A percentile compares a stretch with the other conserved stretches of the same genome.
phyloP scores from a whole-genome alignment of 2,888 invertebrate genomes.

The Cosmia pyralina region DNA sequence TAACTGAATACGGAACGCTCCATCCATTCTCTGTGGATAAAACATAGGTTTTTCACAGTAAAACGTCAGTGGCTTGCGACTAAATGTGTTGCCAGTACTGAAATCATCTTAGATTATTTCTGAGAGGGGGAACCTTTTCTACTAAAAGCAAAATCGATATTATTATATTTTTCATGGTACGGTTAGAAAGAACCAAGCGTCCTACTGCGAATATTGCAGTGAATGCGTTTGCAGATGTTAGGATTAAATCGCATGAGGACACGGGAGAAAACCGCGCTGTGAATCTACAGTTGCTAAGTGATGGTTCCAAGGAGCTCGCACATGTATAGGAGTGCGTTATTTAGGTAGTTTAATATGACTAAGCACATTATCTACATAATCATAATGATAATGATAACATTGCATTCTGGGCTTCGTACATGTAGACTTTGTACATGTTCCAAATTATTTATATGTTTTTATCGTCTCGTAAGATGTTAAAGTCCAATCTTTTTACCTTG shows the following conservation, averaged over 20 bases:
- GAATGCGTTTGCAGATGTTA: not conserved
- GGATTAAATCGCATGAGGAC: not conserved
- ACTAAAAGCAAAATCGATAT: not conserved
- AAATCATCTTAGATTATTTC: not conserved
- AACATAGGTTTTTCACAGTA: too few relatives aligned
- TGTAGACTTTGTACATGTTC: conserved; percentile 7
- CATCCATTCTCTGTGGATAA: too few relatives aligned
- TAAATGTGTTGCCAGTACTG: conserved; percentile 9
- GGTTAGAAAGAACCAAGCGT: not conserved
- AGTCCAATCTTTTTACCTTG: conserved; percentile 17
- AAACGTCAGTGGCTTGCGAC: not conserved
- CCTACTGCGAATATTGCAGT: not conserved
- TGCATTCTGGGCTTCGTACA: conserved; percentile 17
- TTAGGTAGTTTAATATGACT: not conserved
- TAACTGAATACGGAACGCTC: too few relatives aligned
- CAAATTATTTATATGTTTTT: conserved; percentile 12
- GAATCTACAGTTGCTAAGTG: not conserved
- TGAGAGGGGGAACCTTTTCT: too few relatives aligned
- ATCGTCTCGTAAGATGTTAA: conserved; percentile 15
- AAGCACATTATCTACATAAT: not conserved
- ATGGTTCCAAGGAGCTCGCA: not conserved
- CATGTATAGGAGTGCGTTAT: not conserved
- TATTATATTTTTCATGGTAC: not conserved
- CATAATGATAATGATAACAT: too few relatives aligned
- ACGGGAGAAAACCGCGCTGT: not conserved